Evolutionary conservation across 2,888 invertebrate species (phyloP).

Genomic region (Rhodophaea formosa): DNA sequence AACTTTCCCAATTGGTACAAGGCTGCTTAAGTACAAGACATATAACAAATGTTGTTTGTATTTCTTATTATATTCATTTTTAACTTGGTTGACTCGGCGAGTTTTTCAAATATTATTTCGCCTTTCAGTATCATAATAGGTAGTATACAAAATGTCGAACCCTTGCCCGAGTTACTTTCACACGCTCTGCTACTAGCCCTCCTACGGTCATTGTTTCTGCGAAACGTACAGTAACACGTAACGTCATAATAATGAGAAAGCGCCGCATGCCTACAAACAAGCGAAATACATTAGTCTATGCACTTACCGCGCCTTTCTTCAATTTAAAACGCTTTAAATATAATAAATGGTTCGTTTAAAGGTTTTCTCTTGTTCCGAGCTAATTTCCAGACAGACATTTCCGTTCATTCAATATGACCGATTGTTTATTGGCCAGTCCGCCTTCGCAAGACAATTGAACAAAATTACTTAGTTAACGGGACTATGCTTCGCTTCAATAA

Average conservation of each 20-base stretch:
- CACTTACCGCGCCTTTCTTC: constrained; percentile 50
- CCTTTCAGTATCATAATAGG: too few relatives aligned
- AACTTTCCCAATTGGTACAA: too few relatives aligned
- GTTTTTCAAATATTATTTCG: too few relatives aligned
- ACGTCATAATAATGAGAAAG: constrained; percentile 43
- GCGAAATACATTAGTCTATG: constrained; percentile 63
- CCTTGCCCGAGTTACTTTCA: neutral
- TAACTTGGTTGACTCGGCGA: too few relatives aligned
- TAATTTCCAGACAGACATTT: constrained; percentile 78
- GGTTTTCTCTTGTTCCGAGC: constrained; percentile 77
- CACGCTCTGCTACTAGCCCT: neutral
- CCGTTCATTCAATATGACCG: constrained; percentile 80
- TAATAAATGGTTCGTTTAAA: constrained; percentile 74
- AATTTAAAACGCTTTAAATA: constrained; percentile 66
- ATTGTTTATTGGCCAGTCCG: constrained; percentile 74
- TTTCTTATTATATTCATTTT: too few relatives aligned
- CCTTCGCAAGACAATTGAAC: constrained; percentile 73
- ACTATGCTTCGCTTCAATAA: constrained; percentile 41
- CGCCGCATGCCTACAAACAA: constrained; percentile 43
- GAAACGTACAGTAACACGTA: constrained; percentile 14
- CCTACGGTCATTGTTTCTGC: neutral
- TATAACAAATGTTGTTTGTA: too few relatives aligned
- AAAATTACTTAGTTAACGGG: constrained; percentile 69
- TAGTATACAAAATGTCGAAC: neutral
- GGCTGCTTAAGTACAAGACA: too few relatives aligned